Evolutionary conservation across 2,113 vertebrate species (phyloP), one percentile per base, ranked within the genome.

Genomic region (Cervus canadensis): DNA sequence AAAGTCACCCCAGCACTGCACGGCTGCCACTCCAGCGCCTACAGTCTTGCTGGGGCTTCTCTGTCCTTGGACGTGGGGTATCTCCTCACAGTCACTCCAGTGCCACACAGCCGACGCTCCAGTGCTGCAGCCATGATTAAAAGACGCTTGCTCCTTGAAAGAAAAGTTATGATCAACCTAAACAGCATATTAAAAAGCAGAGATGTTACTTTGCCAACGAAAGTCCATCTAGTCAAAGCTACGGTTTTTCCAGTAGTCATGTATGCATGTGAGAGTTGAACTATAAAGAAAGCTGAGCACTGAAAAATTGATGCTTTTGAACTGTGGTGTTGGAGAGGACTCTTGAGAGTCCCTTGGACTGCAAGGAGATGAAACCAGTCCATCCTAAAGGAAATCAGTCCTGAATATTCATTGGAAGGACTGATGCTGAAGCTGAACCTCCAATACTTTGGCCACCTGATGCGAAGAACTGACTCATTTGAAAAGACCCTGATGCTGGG

Each of bases 1-100:
- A 71, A 40, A 40, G n/a, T 40, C n/a, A 71, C 67, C 12, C 10
- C 1, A 71, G 67, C 0, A 0, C 64, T 23, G n/a, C 64, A 36
- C 9, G 12, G 64, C 64, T 0, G 0, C 64, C 10, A 9, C 64
- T 71, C 5, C 64, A 21, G 10, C 1, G 5, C n/a, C 64, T 36
- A 11, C 64, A 36, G n/a, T 71, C 64, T 71, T 36, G 9, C 64
- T 71, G 64, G 64, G 33, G 9, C 64, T 71, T 36, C 64, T 36
- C n/a, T 36, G n/a, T 36, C 64, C 64, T 11, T 71, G 64, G n/a
- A 21, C n/a, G 2, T 36, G 64, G 9, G 0, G 17, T 36, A 2
- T 71, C 64, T 71, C 17, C 64, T 71, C n/a, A 21, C 9, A 36
- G 9, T 36, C 4, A 0, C n/a, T 21, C n/a, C n/a, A 36, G 64